A percentile compares a stretch with the other conserved stretches of the same genome.
Evolutionary conservation across 2,888 invertebrate species (phyloP).

Genomic region (Yponomeuta evonymella): DNA sequence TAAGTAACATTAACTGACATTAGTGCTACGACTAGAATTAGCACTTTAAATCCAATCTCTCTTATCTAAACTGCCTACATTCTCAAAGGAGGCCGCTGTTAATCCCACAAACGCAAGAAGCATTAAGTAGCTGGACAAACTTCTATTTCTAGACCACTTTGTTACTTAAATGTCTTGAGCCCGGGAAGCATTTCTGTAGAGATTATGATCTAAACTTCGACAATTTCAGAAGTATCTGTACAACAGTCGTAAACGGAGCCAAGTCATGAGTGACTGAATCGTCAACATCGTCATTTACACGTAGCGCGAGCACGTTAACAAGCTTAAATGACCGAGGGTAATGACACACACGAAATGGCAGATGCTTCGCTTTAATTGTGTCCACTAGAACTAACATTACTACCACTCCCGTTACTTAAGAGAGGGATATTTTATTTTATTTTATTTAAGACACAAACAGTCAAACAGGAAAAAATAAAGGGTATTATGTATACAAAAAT

Average conservation of each 20-base stretch:
- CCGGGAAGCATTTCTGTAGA: conserved; percentile 6
- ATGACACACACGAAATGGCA: conserved; percentile 53
- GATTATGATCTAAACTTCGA: conserved; percentile 28
- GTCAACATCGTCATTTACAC: conserved; percentile 47
- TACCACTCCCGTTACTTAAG: neutral
- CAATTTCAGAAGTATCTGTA: conserved; percentile 31
- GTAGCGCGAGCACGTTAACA: conserved; percentile 60
- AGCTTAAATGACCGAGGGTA: conserved; percentile 67
- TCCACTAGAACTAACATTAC: conserved; percentile 22
- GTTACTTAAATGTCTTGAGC: conserved; percentile 6
- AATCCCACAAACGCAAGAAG: neutral
- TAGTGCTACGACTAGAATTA: too few species aligned
- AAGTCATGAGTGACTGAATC: conserved; percentile 54
- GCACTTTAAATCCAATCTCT: too few species aligned
- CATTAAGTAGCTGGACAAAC: neutral
- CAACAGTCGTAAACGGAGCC: conserved; percentile 49
- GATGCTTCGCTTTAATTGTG: conserved; percentile 64
- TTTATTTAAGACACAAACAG: too few species aligned
- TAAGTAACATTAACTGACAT: too few species aligned
- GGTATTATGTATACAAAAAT: too few species aligned
- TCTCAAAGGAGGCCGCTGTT: neutral
- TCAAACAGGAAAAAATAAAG: too few species aligned
- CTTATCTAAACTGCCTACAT: neutral
- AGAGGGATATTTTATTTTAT: too few species aligned
- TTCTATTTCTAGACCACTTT: conserved; percentile 4